Percentiles rank a stretch among this genome's conserved stretches.
These are phyloP conservation scores for Serilophus lunatus DNA, from an alignment of 2,113 vertebrate species.

Conservation along the genomic window DNA sequence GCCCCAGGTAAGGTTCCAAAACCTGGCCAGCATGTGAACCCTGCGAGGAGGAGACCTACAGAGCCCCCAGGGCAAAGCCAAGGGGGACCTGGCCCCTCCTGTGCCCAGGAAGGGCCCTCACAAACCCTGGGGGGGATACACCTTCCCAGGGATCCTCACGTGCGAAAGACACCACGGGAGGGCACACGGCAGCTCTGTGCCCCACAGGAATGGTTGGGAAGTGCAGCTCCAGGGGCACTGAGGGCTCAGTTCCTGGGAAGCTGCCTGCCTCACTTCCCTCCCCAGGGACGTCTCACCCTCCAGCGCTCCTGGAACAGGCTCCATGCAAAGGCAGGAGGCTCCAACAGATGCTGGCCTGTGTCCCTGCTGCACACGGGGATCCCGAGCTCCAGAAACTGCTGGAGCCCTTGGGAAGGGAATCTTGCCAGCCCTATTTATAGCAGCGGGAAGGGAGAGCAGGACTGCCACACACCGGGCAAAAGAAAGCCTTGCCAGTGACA, in stretches of 20 bases:
- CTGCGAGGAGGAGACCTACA: too few species aligned
- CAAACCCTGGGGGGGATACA: too few species aligned
- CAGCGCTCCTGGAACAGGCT: not conserved
- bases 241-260: too few species aligned
- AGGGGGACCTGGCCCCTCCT: too few species aligned
- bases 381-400: not conserved
- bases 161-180: too few species aligned
- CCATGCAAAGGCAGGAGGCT: not conserved
- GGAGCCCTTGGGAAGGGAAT: not conserved
- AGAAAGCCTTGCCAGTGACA: not conserved
- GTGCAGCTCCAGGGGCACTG: not conserved
- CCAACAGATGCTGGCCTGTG: not conserved
- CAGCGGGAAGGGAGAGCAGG: not conserved
- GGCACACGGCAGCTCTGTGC: too few species aligned
- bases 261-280: not conserved
- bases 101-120: too few species aligned
- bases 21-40: not conserved
- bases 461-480: not conserved
- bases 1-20: not conserved
- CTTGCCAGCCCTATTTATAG: slow-evolving; percentile 41
- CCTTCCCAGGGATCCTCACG: too few species aligned
- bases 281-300: not conserved
- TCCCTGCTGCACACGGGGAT: not conserved
- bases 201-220: not conserved
- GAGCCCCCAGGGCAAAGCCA: too few species aligned